A percentile compares a stretch with the other conserved stretches of the same genome.
Evolutionary conservation across 2,113 vertebrate species (phyloP).

Genomic region (Gymnobelideus leadbeateri): DNA sequence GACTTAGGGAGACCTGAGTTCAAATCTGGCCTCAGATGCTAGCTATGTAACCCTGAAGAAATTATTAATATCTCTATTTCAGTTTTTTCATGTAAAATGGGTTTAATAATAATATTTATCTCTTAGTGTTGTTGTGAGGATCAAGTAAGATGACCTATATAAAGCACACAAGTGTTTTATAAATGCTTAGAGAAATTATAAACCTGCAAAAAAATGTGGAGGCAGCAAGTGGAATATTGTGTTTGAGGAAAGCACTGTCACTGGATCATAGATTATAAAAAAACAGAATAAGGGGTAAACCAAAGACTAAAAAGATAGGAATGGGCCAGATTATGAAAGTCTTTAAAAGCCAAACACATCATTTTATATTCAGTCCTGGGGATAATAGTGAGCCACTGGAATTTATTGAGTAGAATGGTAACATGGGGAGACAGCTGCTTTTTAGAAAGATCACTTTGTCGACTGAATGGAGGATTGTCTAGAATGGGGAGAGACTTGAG

Average conservation of each 20-base stretch:
- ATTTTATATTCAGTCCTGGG: neutral
- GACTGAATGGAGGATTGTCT: neutral
- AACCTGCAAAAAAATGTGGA: neutral
- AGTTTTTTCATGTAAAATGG: too few species aligned
- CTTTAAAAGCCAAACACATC: neutral
- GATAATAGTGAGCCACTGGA: neutral
- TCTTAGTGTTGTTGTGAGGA: neutral
- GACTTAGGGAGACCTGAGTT: neutral
- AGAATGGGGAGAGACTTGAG: neutral
- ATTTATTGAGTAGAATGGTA: neutral
- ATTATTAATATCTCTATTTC: neutral
- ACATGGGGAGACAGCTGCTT: neutral
- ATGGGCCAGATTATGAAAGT: neutral
- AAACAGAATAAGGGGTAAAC: neutral
- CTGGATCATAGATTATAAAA: too few species aligned
- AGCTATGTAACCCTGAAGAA: neutral
- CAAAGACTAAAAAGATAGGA: neutral
- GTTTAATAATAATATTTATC: neutral
- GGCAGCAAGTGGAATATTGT: neutral
- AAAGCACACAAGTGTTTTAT: neutral
- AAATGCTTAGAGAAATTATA: neutral
- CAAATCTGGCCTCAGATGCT: neutral
- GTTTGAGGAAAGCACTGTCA: neutral
- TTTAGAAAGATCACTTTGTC: neutral
- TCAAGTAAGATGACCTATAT: neutral